A percentile compares a stretch with the other conserved stretches of the same genome.
These are phyloP conservation scores for Columbina picui DNA, from an alignment of 2,113 vertebrate species.

Conservation along the genomic window DNA sequence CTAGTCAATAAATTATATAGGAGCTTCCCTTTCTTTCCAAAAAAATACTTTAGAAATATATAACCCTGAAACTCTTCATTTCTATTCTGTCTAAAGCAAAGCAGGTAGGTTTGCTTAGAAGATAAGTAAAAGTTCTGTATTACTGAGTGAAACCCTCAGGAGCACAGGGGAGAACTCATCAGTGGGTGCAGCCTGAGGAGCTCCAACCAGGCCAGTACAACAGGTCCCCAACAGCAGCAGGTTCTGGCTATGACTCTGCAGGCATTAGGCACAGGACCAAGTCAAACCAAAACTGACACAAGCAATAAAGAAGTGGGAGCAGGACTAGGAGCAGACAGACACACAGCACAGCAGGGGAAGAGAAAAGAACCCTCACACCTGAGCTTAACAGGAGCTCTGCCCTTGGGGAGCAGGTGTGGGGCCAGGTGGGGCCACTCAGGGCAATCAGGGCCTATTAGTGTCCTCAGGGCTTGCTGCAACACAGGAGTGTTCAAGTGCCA, in stretches of 20 bases:
- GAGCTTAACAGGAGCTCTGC: neutral
- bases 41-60: fast-evolving
- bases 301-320: fast-evolving
- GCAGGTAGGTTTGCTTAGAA: neutral
- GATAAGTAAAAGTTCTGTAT: fast-evolving
- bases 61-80: neutral
- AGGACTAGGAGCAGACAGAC: fast-evolving
- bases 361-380: fast-evolving
- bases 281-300: neutral
- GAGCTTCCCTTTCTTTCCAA: neutral
- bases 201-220: fast-evolving
- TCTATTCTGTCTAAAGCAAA: neutral
- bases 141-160: neutral
- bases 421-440: neutral
- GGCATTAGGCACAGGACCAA: fast-evolving
- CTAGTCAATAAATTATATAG: neutral
- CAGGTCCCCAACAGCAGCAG: neutral
- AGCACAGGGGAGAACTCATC: fast-evolving
- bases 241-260: fast-evolving
- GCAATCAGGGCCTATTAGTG: neutral
- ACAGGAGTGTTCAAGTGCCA: neutral
- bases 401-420: neutral
- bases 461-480: neutral
- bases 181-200: fast-evolving
- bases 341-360: fast-evolving